Evolutionary conservation across 2,113 vertebrate genomes (phyloP).

Genomic region (Lepisosteus oculatus): DNA sequence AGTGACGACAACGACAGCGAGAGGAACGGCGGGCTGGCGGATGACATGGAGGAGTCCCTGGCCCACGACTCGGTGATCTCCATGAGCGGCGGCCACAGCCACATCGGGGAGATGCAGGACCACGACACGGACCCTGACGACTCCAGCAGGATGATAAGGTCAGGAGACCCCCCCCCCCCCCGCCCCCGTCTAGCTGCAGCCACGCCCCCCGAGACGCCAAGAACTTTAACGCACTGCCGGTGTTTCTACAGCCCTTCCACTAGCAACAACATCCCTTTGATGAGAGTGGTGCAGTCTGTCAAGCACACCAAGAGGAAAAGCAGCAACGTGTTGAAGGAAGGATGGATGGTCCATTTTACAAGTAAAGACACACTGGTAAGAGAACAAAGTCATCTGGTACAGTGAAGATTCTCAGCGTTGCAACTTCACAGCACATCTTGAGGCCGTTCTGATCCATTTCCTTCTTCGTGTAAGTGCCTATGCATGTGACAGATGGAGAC

Average conservation of each 20-base stretch:
- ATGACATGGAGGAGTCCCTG: slow-evolving; percentile 86
- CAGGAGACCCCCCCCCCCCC: background rate
- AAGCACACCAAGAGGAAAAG: slow-evolving; percentile 94
- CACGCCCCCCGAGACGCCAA: too few species aligned
- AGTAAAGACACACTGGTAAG: slow-evolving; percentile 90
- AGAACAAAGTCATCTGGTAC: too few species aligned
- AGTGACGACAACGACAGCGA: slow-evolving; percentile 88
- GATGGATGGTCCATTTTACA: slow-evolving; percentile 97
- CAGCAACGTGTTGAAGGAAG: slow-evolving; percentile 90
- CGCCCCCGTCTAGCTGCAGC: too few species aligned
- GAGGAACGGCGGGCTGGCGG: slow-evolving; percentile 74
- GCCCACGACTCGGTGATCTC: slow-evolving; percentile 71
- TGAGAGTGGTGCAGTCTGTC: slow-evolving; percentile 93
- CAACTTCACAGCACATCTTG: too few species aligned
- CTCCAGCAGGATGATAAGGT: slow-evolving; percentile 89
- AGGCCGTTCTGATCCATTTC: too few species aligned
- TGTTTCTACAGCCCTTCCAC: slow-evolving; percentile 69
- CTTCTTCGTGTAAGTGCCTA: too few species aligned
- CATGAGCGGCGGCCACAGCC: slow-evolving; percentile 68
- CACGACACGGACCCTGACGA: slow-evolving; percentile 80
- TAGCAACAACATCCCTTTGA: slow-evolving; percentile 96
- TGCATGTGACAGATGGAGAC: too few species aligned
- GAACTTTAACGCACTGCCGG: background rate
- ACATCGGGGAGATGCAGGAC: slow-evolving; percentile 81
- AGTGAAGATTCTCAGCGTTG: too few species aligned